Percentiles rank a stretch among this genome's conserved stretches.
These are phyloP conservation scores for Adoxophyes honmai DNA, from an alignment of 1,140 invertebrate species.

Conservation along the genomic window DNA sequence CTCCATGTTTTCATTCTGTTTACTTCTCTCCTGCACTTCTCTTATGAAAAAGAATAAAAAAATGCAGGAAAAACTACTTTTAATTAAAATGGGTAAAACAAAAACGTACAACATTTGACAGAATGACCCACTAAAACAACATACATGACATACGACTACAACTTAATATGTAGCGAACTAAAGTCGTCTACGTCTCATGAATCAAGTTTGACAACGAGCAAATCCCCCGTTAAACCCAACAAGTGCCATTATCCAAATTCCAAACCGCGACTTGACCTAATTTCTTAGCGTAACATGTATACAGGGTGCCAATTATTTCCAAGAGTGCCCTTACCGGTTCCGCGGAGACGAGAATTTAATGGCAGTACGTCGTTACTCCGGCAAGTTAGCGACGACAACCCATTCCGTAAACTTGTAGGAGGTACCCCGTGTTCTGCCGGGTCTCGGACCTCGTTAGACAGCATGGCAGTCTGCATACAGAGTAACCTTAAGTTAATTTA, in stretches of 20 bases:
- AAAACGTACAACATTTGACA: no score
- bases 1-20: no score
- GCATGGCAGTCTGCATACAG: conserved; percentile 63
- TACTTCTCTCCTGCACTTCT: no score
- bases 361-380: not conserved
- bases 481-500: conserved; percentile 70
- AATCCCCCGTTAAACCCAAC: not conserved
- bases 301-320: conserved; percentile 10
- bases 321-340: not conserved
- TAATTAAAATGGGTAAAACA: no score
- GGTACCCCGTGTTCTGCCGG: conserved; percentile 28
- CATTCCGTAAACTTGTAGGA: conserved; percentile 11
- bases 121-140: no score
- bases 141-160: no score
- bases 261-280: conserved; percentile 6
- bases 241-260: conserved; percentile 9
- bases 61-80: no score
- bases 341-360: conserved; percentile 12
- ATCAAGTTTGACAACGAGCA: no score
- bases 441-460: conserved; percentile 55
- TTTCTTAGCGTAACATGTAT: not conserved
- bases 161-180: no score
- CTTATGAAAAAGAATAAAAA: no score
- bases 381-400: conserved; percentile 3
- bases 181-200: no score